Evolutionary conservation across 2,888 invertebrate genomes (phyloP).

Genomic region (Escarpia spicata): DNA sequence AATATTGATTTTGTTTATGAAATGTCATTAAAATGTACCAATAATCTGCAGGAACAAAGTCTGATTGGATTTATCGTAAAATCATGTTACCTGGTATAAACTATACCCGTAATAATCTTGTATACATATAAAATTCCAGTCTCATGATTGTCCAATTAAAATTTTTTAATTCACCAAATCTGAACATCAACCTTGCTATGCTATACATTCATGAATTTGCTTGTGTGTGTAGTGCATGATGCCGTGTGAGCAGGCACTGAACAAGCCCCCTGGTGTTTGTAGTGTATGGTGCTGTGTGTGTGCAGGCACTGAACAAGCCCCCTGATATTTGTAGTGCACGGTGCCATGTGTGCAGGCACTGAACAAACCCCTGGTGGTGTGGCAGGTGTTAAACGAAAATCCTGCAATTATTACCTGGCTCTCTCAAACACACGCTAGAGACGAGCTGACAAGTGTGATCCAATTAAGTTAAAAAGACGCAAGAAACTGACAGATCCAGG

Average conservation of each 20-base stretch:
- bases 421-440: background rate
- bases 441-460: background rate
- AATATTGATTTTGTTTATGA: no score
- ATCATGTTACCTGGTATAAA: no score
- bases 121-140: no score
- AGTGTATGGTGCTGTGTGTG: background rate
- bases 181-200: no score
- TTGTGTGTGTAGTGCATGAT: background rate
- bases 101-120: no score
- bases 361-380: background rate
- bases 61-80: no score
- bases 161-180: no score
- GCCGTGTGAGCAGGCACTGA: background rate
- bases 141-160: no score
- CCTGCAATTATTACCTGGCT: background rate
- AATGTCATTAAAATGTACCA: no score
- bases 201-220: background rate
- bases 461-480: background rate
- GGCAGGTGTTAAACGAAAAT: background rate
- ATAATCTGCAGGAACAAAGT: no score
- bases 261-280: background rate
- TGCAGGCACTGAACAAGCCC: background rate
- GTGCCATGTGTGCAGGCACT: no score
- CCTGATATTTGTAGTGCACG: no score
- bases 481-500: background rate